Percentiles rank a stretch among this genome's conserved stretches.
These are phyloP conservation scores for Heliconius hewitsoni DNA, from an alignment of 1,140 invertebrate species.

Conservation along the genomic window DNA sequence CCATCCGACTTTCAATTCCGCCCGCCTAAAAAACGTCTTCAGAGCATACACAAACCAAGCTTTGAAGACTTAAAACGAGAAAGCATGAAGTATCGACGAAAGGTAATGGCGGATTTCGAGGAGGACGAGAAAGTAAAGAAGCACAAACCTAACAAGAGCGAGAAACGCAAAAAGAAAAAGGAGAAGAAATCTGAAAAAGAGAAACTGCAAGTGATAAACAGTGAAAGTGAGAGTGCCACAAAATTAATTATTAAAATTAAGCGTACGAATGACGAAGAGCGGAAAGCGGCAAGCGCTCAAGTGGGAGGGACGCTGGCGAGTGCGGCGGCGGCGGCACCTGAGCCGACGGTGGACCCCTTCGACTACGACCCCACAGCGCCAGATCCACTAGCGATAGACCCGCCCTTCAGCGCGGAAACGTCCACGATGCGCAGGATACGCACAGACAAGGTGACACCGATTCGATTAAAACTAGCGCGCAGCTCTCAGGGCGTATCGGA, in stretches of 20 bases:
- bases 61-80: conserved; percentile 89
- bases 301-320: conserved; percentile 44
- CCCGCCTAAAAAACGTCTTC: conserved; percentile 91
- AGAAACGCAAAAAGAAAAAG: conserved; percentile 86
- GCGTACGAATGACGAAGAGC: conserved; percentile 63
- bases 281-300: conserved; percentile 30
- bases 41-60: conserved; percentile 84
- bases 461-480: conserved; percentile 90
- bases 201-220: conserved; percentile 83
- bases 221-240: conserved; percentile 82
- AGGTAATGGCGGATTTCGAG: conserved; percentile 91
- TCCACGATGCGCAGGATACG: conserved; percentile 82
- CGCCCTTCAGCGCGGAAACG: conserved; percentile 69
- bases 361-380: conserved; percentile 77
- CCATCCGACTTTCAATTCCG: conserved; percentile 81
- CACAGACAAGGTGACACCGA: conserved; percentile 87
- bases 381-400: conserved; percentile 73
- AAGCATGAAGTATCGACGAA: conserved; percentile 93
- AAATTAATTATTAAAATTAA: conserved; percentile 84
- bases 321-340: conserved; percentile 53
- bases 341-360: conserved; percentile 67
- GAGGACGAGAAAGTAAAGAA: conserved; percentile 82
- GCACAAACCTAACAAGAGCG: conserved; percentile 82
- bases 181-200: conserved; percentile 83
- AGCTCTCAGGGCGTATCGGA: conserved; percentile 86